A percentile compares a stretch with the other conserved stretches of the same genome.
These are phyloP conservation scores for Onychomys arenicola DNA, from an alignment of 2,797 vertebrate species.

Conservation along the genomic window DNA sequence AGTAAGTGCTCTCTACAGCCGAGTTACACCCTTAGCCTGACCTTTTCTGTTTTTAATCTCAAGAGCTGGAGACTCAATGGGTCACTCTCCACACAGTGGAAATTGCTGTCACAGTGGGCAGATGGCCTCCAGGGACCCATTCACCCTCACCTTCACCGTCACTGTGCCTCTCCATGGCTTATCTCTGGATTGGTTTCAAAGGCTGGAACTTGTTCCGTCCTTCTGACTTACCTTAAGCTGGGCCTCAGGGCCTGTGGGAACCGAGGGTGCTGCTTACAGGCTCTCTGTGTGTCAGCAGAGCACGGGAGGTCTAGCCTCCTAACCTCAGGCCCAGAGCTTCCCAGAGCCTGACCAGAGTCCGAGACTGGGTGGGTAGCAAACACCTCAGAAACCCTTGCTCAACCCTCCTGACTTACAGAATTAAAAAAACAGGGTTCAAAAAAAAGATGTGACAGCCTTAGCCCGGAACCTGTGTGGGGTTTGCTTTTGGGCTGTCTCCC, in stretches of 20 bases:
- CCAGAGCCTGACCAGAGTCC: background rate
- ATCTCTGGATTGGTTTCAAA: background rate
- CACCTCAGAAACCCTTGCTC: background rate
- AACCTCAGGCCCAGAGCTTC: background rate
- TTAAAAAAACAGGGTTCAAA: background rate
- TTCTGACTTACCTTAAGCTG: conserved; percentile 16
- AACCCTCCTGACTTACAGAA: background rate
- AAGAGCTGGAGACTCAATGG: background rate
- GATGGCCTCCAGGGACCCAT: background rate
- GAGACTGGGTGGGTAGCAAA: background rate
- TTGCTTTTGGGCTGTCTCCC: background rate
- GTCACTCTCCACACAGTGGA: background rate
- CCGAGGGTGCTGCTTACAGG: rapidly evolving
- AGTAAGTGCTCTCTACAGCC: background rate
- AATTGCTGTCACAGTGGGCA: background rate
- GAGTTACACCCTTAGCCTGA: background rate
- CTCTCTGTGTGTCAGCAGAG: background rate
- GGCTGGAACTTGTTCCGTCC: background rate
- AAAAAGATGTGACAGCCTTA: background rate
- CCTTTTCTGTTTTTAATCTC: background rate
- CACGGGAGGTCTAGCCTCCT: background rate
- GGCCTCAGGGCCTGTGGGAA: background rate
- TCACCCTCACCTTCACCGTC: background rate
- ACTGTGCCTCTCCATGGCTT: background rate
- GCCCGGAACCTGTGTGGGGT: background rate